Conservation (phyloP, 1,140 invertebrate genomes). For the Philotrypesis tridentata region DNA sequence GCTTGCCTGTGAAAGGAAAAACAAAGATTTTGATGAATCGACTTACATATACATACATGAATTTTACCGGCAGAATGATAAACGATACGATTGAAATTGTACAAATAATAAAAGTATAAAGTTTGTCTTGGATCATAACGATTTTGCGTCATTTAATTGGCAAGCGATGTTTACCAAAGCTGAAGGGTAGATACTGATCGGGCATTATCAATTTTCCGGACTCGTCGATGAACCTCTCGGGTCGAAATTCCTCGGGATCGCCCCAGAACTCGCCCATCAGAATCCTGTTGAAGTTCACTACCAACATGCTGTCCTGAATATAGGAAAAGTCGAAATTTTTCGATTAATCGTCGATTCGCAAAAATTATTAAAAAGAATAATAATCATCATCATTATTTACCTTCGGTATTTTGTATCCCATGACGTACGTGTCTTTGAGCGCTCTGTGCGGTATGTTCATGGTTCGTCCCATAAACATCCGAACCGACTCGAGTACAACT, state of each 20-base stretch:
- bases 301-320: conserved; percentile 88
- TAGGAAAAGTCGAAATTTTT: conserved; percentile 53
- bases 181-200: conserved; percentile 86
- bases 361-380: too few species aligned
- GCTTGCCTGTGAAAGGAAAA: conserved; percentile 76
- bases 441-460: conserved; percentile 87
- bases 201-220: conserved; percentile 79
- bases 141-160: not conserved
- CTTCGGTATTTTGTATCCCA: conserved; percentile 85
- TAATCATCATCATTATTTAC: conserved; percentile 65
- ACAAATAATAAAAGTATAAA: conserved; percentile 45
- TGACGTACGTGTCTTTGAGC: conserved; percentile 80
- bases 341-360: too few species aligned
- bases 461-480: conserved; percentile 86
- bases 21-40: not conserved
- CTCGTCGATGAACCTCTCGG: conserved; percentile 84
- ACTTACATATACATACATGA: not conserved
- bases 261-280: conserved; percentile 83
- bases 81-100: conserved; percentile 30
- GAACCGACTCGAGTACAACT: conserved; percentile 82
- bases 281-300: conserved; percentile 86
- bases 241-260: conserved; percentile 83
- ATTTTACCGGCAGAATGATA: not conserved
- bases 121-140: conserved; percentile 28
- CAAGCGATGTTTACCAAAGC: conserved; percentile 74